Evolutionary conservation across 2,888 invertebrate genomes (phyloP).

Genomic region (Platynereis dumerilii): DNA sequence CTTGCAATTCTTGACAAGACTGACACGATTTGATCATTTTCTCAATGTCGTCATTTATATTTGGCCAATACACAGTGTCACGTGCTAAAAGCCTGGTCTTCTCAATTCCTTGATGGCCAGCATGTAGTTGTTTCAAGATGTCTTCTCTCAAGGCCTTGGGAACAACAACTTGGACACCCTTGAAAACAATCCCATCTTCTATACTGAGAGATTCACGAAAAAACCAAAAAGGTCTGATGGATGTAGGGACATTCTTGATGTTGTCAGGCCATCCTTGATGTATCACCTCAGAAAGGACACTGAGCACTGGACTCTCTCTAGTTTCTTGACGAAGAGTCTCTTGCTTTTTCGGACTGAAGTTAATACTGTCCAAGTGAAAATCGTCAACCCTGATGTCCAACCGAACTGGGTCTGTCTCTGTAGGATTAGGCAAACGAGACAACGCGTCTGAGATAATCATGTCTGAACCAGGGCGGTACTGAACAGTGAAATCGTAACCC

Average conservation of each 20-base stretch:
- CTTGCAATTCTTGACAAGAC: neutral
- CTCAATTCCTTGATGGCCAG: slow-evolving; percentile 10
- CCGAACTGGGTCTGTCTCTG: neutral
- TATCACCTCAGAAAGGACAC: neutral
- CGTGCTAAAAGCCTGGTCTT: neutral
- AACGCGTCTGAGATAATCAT: slow-evolving; percentile 5
- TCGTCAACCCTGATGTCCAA: neutral
- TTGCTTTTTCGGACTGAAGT: neutral
- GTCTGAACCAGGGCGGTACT: neutral
- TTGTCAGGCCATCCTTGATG: slow-evolving; percentile 2
- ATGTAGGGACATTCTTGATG: neutral
- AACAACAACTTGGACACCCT: neutral
- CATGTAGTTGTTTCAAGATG: neutral
- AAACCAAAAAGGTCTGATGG: neutral
- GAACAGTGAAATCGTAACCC: neutral
- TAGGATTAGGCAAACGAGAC: neutral
- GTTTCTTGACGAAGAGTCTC: neutral
- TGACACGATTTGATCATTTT: neutral
- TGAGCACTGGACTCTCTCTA: neutral
- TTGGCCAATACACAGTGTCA: slow-evolving; percentile 7
- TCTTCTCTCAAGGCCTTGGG: neutral
- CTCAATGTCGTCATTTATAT: slow-evolving; percentile 5
- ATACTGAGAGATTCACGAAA: neutral
- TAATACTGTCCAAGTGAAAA: neutral
- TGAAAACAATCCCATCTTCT: neutral